A percentile compares a stretch with the other conserved stretches of the same genome.
Conservation (phyloP, 1,140 invertebrate species). For the Hyphantria cunea region DNA sequence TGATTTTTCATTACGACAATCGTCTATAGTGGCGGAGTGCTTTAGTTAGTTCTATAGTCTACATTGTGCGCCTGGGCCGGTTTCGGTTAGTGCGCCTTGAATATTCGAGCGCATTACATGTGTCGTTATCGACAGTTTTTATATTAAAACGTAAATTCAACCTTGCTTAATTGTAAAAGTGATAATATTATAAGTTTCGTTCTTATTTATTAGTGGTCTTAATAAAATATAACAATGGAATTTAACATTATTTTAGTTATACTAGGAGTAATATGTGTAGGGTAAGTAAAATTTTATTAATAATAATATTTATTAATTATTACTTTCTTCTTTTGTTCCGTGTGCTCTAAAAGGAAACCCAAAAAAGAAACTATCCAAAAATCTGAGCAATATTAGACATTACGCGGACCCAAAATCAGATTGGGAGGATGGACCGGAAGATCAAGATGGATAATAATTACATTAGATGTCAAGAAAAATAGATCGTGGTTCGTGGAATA, state of each 20-base stretch:
- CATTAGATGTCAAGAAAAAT: too few relatives aligned
- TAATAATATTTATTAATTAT: too few relatives aligned
- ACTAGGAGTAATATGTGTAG: constrained; percentile 42
- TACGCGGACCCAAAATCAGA: too few relatives aligned
- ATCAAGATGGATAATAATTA: too few relatives aligned
- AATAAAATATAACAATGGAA: constrained; percentile 34
- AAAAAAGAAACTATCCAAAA: too few relatives aligned
- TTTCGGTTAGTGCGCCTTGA: constrained; percentile 31
- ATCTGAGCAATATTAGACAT: too few relatives aligned
- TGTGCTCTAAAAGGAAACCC: too few relatives aligned
- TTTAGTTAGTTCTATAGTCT: constrained; percentile 4
- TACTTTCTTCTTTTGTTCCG: too few relatives aligned
- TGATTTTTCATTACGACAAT: constrained; percentile 5
- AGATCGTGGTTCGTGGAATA: too few relatives aligned
- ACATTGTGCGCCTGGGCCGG: constrained; percentile 6
- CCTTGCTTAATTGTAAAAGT: neutral
- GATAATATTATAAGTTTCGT: too few relatives aligned
- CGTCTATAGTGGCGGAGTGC: neutral
- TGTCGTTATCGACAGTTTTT: neutral
- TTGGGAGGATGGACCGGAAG: too few relatives aligned
- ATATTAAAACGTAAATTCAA: constrained; percentile 5
- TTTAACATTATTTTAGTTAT: constrained; percentile 45
- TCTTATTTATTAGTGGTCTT: constrained; percentile 37
- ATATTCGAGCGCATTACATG: constrained; percentile 30
- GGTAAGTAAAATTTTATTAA: constrained; percentile 41